Base-by-base conservation (phyloP, 2,888 invertebrate genomes). In the Halictus quadricinctus region DNA sequence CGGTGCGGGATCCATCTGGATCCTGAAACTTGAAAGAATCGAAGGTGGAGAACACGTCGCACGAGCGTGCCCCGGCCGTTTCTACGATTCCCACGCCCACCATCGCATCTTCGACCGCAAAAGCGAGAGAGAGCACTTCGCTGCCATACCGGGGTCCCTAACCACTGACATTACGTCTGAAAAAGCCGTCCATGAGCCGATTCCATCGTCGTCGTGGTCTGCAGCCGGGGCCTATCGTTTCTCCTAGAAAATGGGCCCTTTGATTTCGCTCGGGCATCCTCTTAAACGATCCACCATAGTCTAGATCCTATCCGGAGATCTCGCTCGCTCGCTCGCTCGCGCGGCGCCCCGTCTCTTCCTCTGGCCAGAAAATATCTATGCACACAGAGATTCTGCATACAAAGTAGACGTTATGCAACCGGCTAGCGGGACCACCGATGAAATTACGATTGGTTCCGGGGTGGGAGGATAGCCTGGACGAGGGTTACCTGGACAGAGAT, bases 51-150 rank as follows among this genome's bases (percentile, higher is more conserved):
- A 54, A 74, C 69, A 76, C 50, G 74, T 74, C 50, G 79, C 66
- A 25, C 25, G 66, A 89, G 84, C 88, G 88, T 86, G 90, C 85
- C 69, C 81, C 82, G 82, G 79, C 85, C 70, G 90, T 91, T 91
- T 92, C 89, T 89, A 88, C 84, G 83, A 91, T 91, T 91, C 91
- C 89, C 91, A 92, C 92, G 92, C 91, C 91, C 88, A 91, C 92
- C 86, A 72, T 81, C 66, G 41, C 54, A 54, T 54, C 54, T 54
- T 54, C 54, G 54, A 54, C 54, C 54, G 54, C 54, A 54, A 54
- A 54, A 54, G 54, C 21, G 10, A 21, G 54, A 21, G 54, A 54
- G 54, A 54, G 54, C 54, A 54, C n/a, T 54, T 76, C 81, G 41
- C 48, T 76, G 80, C 73, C 80, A 54, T n/a, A 54, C 21, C 54